These are phyloP conservation scores for Ataeniobius toweri DNA, from an alignment of 2,797 vertebrate species.

Conservation along the genomic window DNA sequence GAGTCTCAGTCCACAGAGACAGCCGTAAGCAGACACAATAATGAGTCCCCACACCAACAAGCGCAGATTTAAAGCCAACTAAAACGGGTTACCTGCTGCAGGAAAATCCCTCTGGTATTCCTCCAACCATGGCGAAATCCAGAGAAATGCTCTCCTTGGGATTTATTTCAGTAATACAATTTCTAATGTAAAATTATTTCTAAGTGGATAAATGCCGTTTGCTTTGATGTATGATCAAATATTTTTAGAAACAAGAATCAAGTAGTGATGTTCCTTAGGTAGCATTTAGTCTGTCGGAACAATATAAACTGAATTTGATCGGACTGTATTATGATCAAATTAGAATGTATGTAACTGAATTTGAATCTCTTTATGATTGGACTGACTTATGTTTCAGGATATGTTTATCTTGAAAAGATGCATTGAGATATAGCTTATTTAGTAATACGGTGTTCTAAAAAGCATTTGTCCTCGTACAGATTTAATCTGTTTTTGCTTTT, in stretches of 20 bases:
- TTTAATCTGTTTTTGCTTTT: background rate
- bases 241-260: background rate
- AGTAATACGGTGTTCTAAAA: background rate
- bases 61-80: conserved; percentile 32
- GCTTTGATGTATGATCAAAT: background rate
- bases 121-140: background rate
- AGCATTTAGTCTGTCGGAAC: too few relatives aligned
- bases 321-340: too few relatives aligned
- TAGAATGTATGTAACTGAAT: too few relatives aligned
- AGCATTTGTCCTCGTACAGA: background rate
- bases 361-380: background rate
- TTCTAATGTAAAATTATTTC: background rate
- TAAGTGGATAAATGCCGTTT: background rate
- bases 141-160: background rate
- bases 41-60: conserved; percentile 54
- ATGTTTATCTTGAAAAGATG: background rate
- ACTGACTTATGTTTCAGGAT: background rate
- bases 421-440: background rate
- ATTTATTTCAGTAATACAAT: background rate
- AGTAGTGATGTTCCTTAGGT: too few relatives aligned
- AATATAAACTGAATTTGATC: too few relatives aligned
- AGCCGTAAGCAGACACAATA: conserved; percentile 68
- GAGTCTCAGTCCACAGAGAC: conserved; percentile 66
- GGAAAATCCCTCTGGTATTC: conserved; percentile 26
- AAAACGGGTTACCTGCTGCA: conserved; percentile 45